phyloP scores from a whole-genome alignment of 2,113 vertebrate genomes.

The Sebastes fasciatus region DNA sequence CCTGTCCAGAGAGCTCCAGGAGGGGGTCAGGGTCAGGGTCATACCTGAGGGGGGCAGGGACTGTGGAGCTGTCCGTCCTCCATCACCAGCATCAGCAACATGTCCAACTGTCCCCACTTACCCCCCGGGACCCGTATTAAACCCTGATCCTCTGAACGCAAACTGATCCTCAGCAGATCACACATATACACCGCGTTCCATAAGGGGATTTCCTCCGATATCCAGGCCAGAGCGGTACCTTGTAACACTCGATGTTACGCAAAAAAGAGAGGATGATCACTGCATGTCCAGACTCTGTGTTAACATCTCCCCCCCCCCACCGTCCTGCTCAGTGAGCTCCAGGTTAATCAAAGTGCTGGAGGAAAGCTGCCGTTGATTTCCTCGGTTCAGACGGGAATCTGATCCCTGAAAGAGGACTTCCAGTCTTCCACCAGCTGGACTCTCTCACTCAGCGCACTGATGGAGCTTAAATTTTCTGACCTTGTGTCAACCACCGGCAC shows the following conservation, averaged over 20 bases:
- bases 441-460: not conserved
- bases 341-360: slow-evolving; percentile 47
- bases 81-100: slow-evolving; percentile 41
- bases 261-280: slow-evolving; percentile 47
- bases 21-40: slow-evolving; percentile 59
- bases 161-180: slow-evolving; percentile 50
- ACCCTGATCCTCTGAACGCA: slow-evolving; percentile 23
- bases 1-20: slow-evolving; percentile 70
- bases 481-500: slow-evolving; percentile 23
- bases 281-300: slow-evolving; percentile 41
- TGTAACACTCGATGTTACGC: slow-evolving; percentile 24
- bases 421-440: slow-evolving; percentile 45
- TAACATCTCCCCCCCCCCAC: not conserved
- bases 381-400: not conserved
- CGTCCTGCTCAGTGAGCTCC: slow-evolving; percentile 11
- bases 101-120: slow-evolving; percentile 16
- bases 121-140: slow-evolving; percentile 15
- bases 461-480: slow-evolving; percentile 46
- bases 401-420: slow-evolving; percentile 23
- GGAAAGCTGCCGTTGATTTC: slow-evolving; percentile 29
- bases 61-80: slow-evolving; percentile 23
- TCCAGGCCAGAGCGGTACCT: slow-evolving; percentile 48
- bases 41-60: slow-evolving; percentile 54
- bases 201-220: slow-evolving; percentile 62
- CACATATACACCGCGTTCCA: slow-evolving; percentile 43